Conservation (phyloP, 2,113 vertebrate genomes). For the Cromileptes altivelis region DNA sequence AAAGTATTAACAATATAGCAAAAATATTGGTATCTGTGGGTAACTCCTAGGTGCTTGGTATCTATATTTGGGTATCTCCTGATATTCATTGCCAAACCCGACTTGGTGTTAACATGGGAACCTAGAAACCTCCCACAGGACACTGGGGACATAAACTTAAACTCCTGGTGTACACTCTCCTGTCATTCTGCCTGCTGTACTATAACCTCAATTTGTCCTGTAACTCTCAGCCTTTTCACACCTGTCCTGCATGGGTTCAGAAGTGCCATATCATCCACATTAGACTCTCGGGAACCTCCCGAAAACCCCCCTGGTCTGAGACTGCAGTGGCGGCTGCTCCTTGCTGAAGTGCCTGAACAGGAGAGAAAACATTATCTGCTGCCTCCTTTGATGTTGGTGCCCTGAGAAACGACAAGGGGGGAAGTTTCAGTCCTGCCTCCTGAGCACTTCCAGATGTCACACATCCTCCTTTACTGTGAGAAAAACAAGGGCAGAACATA, state of each 20-base stretch:
- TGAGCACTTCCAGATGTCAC: conserved; percentile 76
- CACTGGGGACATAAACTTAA: neutral
- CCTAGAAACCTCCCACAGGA: too few species aligned
- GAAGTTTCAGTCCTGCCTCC: conserved; percentile 14
- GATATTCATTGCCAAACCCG: neutral
- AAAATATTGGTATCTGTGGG: too few species aligned
- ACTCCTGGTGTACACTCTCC: neutral
- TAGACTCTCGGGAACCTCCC: neutral
- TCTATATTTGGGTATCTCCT: too few species aligned
- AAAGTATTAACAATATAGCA: too few species aligned
- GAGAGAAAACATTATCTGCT: conserved; percentile 37
- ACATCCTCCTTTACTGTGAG: conserved; percentile 60
- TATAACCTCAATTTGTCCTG: neutral
- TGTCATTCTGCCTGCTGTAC: neutral
- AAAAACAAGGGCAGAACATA: conserved; percentile 54
- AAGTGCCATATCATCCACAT: neutral
- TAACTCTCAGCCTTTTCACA: neutral
- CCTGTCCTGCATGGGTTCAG: neutral
- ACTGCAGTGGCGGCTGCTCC: neutral
- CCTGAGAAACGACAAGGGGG: conserved; percentile 36
- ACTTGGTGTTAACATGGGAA: neutral
- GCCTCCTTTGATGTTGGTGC: conserved; percentile 62
- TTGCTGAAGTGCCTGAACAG: neutral
- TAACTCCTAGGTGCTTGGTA: too few species aligned
- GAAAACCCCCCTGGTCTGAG: neutral